phyloP scores from a whole-genome alignment of 2,797 vertebrate genomes.

The Acestrorhynchus altus region DNA sequence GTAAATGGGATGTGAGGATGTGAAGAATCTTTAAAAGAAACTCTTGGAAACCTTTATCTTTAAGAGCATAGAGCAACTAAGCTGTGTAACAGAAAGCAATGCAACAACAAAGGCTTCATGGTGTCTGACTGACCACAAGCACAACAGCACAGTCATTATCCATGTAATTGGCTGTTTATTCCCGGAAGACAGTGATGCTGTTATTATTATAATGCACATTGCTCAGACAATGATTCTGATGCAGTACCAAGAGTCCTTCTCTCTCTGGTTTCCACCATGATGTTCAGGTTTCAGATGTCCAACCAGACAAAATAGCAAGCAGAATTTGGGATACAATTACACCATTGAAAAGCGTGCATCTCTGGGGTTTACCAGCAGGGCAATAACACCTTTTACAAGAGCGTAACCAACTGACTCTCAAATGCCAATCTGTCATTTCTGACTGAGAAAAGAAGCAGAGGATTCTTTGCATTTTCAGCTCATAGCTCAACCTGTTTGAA shows the following conservation, averaged over 20 bases:
- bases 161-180: background rate
- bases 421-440: slow-evolving; percentile 33
- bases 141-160: slow-evolving; percentile 62
- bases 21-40: slow-evolving; percentile 10
- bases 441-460: slow-evolving; percentile 4
- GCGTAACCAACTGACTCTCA: slow-evolving; percentile 44
- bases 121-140: background rate
- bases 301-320: background rate
- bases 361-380: background rate
- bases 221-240: slow-evolving; percentile 20
- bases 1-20: too few relatives aligned
- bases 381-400: background rate
- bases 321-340: slow-evolving; percentile 6
- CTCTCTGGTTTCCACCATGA: slow-evolving; percentile 6
- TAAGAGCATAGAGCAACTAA: too few relatives aligned
- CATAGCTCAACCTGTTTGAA: slow-evolving; percentile 63
- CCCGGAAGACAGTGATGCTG: background rate
- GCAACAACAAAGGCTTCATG: background rate
- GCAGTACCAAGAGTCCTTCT: background rate
- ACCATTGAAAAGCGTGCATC: background rate
- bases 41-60: background rate
- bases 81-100: background rate
- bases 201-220: background rate
- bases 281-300: background rate
- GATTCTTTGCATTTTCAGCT: slow-evolving; percentile 68